Conservation (phyloP, 2,113 vertebrate genomes). For the Propithecus coquereli region DNA sequence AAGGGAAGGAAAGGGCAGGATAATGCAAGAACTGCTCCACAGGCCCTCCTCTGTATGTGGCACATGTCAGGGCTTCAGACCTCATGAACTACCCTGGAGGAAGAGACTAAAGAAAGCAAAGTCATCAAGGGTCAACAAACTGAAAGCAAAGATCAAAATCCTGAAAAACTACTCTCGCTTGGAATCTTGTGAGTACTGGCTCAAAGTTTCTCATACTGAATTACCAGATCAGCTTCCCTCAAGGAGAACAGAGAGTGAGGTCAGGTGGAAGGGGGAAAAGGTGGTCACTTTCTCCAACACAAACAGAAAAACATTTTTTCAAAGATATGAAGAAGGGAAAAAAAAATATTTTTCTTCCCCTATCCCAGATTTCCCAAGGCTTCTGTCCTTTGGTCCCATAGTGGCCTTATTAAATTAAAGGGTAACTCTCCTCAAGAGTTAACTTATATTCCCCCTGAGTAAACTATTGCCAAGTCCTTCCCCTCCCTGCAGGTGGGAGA, state of each 20-base stretch:
- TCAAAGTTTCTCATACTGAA: not conserved
- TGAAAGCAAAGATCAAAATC: not conserved
- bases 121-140: not conserved
- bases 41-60: not conserved
- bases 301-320: not conserved
- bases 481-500: not conserved
- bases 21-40: not conserved
- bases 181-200: constrained; percentile 36
- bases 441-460: not conserved
- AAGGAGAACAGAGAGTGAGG: not conserved
- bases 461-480: not conserved
- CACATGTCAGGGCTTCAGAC: not conserved
- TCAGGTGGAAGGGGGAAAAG: not conserved
- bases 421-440: not conserved
- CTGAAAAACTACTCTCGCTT: not conserved
- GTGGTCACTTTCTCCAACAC: not conserved
- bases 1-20: not conserved
- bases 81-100: not conserved
- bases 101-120: not conserved
- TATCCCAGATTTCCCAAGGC: not conserved
- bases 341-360: not conserved
- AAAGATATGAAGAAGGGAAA: not conserved
- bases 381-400: not conserved
- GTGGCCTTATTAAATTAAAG: not conserved
- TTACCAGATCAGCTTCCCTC: not conserved